Evolutionary conservation across 2,113 vertebrate genomes (phyloP), one percentile per base, ranked within the genome.

Genomic region (Larimichthys crocea): DNA sequence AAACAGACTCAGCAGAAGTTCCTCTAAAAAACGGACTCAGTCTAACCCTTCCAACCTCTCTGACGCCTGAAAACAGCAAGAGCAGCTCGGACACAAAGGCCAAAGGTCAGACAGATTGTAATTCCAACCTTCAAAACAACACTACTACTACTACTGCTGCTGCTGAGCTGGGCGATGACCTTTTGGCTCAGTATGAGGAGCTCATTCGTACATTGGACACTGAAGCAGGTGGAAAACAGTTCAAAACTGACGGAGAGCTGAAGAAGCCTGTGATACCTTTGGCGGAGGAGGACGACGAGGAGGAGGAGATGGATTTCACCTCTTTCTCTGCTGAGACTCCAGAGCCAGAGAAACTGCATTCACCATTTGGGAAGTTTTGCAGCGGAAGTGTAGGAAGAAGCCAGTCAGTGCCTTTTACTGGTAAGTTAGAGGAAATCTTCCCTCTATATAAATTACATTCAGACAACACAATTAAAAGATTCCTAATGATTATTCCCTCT

Each of bases 321-420:
- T 94, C 94, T 46, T 96, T 98, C 84, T 94, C 96, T n/a, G 91
- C 83, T 3, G 96, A 96, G 14, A 94, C 94, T 0, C 96, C 97
- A 52, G 94, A 96, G 22, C 8, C 56, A 0, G 97, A 99, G 83
- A 96, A 93, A 8, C 0, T 82, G 5, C 86, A 91, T 0, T 94
- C 95, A 44, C 97, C 96, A 0, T 97, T 98, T 76, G 95, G 95
- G 69, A 68, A 94, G 91, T 92, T 92, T 4, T 62, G 87, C 16
- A 92, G 83, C 0, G 74, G 86, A 52, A 92, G 78, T 6, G 49
- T 66, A 19, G n/a, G 31, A 1, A 92, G 93, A 86, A 94, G 75
- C 76, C 95, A 96, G 26, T 90, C 89, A 8, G 79, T 91, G 26
- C 98, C 98, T 0, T 99, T 99, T 89, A 99, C 98, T 94, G 98